These are phyloP conservation scores for Melinaea menophilus DNA, from an alignment of 2,888 invertebrate genomes.

Conservation along the genomic window DNA sequence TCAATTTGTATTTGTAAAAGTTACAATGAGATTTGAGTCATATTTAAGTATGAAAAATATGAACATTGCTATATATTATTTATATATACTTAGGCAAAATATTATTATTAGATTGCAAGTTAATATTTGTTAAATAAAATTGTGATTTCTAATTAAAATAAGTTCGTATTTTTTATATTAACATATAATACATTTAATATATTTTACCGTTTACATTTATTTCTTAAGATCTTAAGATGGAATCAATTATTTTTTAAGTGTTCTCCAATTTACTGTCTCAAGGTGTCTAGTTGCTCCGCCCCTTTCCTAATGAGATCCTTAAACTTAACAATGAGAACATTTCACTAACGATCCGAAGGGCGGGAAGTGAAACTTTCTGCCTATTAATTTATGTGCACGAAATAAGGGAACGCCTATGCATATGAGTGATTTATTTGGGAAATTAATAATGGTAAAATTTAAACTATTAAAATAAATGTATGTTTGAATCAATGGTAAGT, in stretches of 20 bases:
- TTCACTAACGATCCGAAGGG: constrained; percentile 42
- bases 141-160: too few species aligned
- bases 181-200: too few species aligned
- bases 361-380: constrained; percentile 26
- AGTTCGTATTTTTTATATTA: too few species aligned
- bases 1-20: constrained; percentile 21
- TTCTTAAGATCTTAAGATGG: not conserved
- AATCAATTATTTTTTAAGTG: constrained; percentile 1
- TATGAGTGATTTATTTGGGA: not conserved
- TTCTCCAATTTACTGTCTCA: constrained; percentile 7
- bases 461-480: too few species aligned
- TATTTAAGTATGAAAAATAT: not conserved
- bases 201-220: not conserved
- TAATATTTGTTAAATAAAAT: too few species aligned
- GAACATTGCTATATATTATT: not conserved
- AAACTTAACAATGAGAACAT: constrained; percentile 29
- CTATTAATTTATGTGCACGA: constrained; percentile 19
- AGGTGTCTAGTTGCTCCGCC: constrained; percentile 42
- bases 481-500: too few species aligned
- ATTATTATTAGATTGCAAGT: too few species aligned
- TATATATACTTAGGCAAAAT: too few species aligned
- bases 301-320: constrained; percentile 56
- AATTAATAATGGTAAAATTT: too few species aligned
- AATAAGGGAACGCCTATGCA: constrained; percentile 3
- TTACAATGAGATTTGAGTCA: not conserved